Evolutionary conservation across 2,797 vertebrate genomes (phyloP).

Genomic region (Momotus momota): DNA sequence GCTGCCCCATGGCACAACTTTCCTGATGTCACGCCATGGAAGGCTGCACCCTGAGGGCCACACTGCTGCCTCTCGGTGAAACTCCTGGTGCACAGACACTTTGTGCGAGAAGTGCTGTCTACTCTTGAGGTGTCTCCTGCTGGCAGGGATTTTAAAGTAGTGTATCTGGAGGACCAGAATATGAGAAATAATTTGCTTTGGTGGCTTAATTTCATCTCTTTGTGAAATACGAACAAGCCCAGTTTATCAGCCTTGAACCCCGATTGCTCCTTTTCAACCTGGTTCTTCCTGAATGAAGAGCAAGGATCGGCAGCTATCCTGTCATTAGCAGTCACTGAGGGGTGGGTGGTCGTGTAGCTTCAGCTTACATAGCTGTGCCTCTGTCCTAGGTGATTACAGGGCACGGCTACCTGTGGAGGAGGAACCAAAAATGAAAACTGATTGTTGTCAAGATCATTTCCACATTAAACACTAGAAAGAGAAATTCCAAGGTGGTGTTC

Average conservation of each 20-base stretch:
- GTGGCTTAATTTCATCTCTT: not conserved
- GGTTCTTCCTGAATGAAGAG: not conserved
- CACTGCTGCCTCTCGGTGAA: not conserved
- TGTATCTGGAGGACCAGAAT: not conserved
- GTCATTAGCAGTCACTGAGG: not conserved
- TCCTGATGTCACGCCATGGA: not conserved
- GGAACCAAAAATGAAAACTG: slow-evolving; percentile 21
- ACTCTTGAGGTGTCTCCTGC: not conserved
- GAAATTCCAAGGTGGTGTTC: not conserved
- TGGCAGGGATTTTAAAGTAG: not conserved
- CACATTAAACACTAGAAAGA: not conserved
- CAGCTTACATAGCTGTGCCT: not conserved
- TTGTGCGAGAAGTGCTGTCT: not conserved
- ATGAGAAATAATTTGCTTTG: not conserved
- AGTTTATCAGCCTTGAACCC: not conserved
- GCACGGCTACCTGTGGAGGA: not conserved
- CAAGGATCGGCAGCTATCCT: slow-evolving; percentile 14
- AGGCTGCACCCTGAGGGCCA: not conserved
- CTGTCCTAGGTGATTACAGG: slow-evolving; percentile 23
- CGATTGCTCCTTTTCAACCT: not conserved
- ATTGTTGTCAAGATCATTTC: not conserved
- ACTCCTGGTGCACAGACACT: not conserved
- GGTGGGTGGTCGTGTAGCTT: not conserved
- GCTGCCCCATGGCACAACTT: not conserved
- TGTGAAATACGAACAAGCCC: not conserved